A percentile compares a stretch with the other conserved stretches of the same genome.
These are phyloP conservation scores for Tyrannus savana DNA, from an alignment of 2,113 vertebrate species.

Conservation along the genomic window DNA sequence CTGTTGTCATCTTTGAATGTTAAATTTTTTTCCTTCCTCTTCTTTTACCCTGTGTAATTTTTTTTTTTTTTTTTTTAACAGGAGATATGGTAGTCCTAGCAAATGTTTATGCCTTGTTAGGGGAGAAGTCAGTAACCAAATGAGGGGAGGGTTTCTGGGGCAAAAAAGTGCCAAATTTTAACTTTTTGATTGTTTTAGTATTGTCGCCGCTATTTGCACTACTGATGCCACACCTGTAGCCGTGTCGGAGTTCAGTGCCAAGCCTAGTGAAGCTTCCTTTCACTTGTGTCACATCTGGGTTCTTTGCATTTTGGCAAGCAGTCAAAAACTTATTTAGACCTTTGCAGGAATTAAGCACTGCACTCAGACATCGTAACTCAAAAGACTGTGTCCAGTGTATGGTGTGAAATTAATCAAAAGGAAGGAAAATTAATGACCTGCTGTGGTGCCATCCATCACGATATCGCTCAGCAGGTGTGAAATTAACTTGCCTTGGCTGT, in stretches of 20 bases:
- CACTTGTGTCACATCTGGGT: constrained; percentile 30
- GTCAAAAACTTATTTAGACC: constrained; percentile 41
- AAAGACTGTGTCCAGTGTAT: constrained; percentile 41
- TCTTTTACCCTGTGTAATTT: background rate
- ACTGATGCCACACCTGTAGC: background rate
- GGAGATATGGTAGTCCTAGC: background rate
- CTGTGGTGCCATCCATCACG: constrained; percentile 61
- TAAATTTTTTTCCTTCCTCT: background rate
- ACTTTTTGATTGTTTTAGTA: background rate
- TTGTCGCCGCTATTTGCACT: background rate
- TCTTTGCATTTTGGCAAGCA: constrained; percentile 36
- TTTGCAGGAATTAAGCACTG: constrained; percentile 41
- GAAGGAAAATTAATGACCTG: constrained; percentile 69
- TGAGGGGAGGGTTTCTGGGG: background rate
- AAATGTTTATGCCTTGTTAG: background rate
- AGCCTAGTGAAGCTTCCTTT: background rate
- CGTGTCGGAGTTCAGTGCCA: background rate
- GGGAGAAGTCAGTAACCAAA: background rate
- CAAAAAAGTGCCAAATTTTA: background rate
- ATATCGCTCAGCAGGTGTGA: constrained; percentile 61
- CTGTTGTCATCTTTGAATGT: background rate
- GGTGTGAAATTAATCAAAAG: constrained; percentile 76
- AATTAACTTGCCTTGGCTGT: constrained; percentile 66
- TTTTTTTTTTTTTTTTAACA: background rate
- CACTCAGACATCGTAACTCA: constrained; percentile 36